phyloP scores from a whole-genome alignment of 2,113 vertebrate genomes.

The human (Homo sapiens) region GRCh38 chr4:30466001-30466500 shows the following conservation, averaged over 20 bases:
- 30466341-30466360: neutral
- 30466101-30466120: neutral
- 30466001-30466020: neutral
- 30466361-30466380: neutral
- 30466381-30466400: neutral
- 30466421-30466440: neutral
- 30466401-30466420: neutral
- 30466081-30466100: neutral
- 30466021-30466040: neutral
- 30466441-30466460: neutral
- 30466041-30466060: neutral
- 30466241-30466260: too few species aligned
- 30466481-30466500: neutral
- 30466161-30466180: neutral
- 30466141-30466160: neutral
- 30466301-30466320: neutral
- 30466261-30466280: rapidly evolving
- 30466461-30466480: neutral
- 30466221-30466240: neutral
- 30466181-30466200: neutral
- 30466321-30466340: neutral
- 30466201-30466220: neutral
- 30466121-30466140: neutral
- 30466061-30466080: neutral
- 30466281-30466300: neutral